Conservation (phyloP, 1,140 invertebrate genomes). For the Bombus haemorrhoidalis region DNA sequence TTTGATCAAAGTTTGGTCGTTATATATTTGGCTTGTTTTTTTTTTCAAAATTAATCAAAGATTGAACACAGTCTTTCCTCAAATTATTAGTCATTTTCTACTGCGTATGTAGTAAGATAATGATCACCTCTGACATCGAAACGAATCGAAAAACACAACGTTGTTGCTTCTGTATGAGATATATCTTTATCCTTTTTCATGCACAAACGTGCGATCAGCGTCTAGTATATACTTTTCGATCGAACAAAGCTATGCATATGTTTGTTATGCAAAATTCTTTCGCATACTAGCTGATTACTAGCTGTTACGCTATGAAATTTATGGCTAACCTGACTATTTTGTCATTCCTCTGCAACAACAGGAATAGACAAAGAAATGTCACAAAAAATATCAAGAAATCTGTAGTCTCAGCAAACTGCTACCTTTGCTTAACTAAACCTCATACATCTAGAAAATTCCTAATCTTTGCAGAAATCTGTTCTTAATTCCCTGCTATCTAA, state of each 20-base stretch:
- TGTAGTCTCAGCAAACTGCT: not conserved
- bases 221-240: not conserved
- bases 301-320: not conserved
- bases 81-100: not conserved
- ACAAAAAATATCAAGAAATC: not conserved
- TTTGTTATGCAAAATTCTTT: not conserved
- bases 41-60: too few species aligned
- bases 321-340: too few species aligned
- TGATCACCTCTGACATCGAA: slow-evolving; percentile 14
- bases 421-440: not conserved
- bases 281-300: not conserved
- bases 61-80: not conserved
- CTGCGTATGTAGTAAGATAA: not conserved
- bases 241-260: too few species aligned
- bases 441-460: not conserved
- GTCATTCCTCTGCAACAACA: not conserved
- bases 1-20: too few species aligned
- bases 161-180: not conserved
- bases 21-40: too few species aligned
- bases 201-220: too few species aligned
- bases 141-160: slow-evolving; percentile 31
- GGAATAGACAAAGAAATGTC: not conserved
- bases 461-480: not conserved
- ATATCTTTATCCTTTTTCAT: not conserved
- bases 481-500: not conserved